A percentile compares a stretch with the other conserved stretches of the same genome.
phyloP scores from a whole-genome alignment of 2,888 invertebrate species.

The Calameuta pallipes region DNA sequence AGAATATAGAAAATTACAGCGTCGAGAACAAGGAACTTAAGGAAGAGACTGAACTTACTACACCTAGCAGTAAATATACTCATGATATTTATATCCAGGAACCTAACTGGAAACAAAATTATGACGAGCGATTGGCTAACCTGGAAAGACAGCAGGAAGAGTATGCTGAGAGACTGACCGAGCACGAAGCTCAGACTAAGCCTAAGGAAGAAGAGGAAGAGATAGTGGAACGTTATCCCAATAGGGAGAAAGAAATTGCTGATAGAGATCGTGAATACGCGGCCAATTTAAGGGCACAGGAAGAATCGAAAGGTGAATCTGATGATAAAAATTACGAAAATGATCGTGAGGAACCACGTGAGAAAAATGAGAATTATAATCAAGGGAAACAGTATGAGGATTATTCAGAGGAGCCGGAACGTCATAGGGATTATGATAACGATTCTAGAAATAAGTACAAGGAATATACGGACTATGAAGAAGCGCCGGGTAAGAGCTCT shows the following conservation, averaged over 20 bases:
- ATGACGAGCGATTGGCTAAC: conserved; percentile 37
- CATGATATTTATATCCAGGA: conserved; percentile 33
- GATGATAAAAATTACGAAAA: conserved; percentile 6
- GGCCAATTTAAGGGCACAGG: conserved; percentile 1
- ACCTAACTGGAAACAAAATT: conserved; percentile 44
- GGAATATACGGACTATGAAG: neutral
- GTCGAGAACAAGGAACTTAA: conserved; percentile 44
- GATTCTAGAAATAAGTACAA: neutral
- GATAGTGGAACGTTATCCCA: conserved; percentile 19
- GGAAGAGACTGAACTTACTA: conserved; percentile 38
- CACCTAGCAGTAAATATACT: conserved; percentile 16
- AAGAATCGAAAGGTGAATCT: neutral
- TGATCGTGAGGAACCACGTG: conserved; percentile 22
- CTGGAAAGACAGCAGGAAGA: conserved; percentile 44
- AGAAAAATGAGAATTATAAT: conserved; percentile 18
- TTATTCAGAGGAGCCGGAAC: conserved; percentile 15
- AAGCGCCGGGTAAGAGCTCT: neutral
- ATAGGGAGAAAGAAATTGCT: conserved; percentile 25
- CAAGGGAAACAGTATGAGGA: conserved; percentile 9
- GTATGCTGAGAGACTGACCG: conserved; percentile 34
- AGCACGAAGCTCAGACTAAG: conserved; percentile 33
- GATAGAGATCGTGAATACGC: conserved; percentile 14
- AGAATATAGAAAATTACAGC: conserved; percentile 40
- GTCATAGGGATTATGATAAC: neutral
- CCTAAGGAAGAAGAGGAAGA: conserved; percentile 22